Percentiles rank a stretch among this genome's conserved stretches.
phyloP scores from a whole-genome alignment of 2,113 vertebrate genomes.

The Carollia perspicillata region DNA sequence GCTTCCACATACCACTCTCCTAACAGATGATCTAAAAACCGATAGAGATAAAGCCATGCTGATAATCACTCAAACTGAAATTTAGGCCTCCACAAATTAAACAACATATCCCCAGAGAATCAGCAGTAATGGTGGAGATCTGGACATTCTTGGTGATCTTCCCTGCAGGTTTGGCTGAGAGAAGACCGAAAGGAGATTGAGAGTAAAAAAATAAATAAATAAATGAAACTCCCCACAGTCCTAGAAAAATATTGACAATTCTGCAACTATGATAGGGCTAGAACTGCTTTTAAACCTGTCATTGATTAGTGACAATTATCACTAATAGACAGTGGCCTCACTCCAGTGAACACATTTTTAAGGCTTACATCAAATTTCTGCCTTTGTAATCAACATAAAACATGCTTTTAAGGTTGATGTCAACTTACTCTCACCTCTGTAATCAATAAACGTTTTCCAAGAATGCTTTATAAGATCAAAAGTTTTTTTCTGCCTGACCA shows the following conservation, averaged over 20 bases:
- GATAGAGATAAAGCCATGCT: neutral
- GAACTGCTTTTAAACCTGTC: neutral
- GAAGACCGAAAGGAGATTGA: neutral
- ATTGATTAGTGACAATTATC: constrained; percentile 11
- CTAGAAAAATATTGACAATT: neutral
- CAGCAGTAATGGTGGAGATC: neutral
- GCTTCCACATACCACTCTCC: neutral
- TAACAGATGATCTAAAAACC: neutral
- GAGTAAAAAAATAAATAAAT: neutral
- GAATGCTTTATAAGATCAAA: neutral
- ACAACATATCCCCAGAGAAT: neutral
- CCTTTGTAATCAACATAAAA: constrained; percentile 14
- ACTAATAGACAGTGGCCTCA: neutral
- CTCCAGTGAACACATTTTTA: neutral
- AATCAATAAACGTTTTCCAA: constrained; percentile 33
- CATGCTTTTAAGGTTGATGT: neutral
- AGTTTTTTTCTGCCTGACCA: neutral
- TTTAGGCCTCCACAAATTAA: neutral
- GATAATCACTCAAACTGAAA: neutral
- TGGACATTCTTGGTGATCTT: neutral
- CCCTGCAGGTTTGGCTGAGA: neutral
- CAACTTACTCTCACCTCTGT: neutral
- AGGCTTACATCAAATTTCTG: neutral
- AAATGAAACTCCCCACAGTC: neutral
- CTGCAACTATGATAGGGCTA: neutral